Base-by-base conservation (phyloP, 2,888 invertebrate species). In the Drosophila buzzatii region DNA sequence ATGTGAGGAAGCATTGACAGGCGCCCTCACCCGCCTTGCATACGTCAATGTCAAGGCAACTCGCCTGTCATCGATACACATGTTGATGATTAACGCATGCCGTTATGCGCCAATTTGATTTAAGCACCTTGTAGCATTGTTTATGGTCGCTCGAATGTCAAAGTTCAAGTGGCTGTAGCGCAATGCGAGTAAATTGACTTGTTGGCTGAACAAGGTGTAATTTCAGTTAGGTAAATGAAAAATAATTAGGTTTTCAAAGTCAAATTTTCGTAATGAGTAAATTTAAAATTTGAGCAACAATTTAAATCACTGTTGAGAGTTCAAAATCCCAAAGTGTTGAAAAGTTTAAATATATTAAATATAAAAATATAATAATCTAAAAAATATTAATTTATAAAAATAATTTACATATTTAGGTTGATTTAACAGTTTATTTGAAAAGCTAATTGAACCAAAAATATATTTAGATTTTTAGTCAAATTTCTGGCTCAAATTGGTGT, bases 41-140 rank as follows among this genome's bases (percentile, higher is more conserved):
- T 39, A 18, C 14, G n/a, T 18, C 53, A 76, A 68, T 61, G 79
- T 78, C 74, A 73, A 68, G 79, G 63, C 55, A 51, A 39, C 49
- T 73, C 49, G 45, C 47, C 9, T 49, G 42, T 52, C 66, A 35
- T 35, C 55, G n/a, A 56, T 70, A 41, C 14, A 41, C 14, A 53
- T 41, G 20, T 44, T 69, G 44, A 18, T 44, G 49, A 37, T 59
- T 52, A 51, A 51, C 39, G 58, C 39, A 53, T 33, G 51, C 68
- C 42, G 73, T 73, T 56, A 67, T 31, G 35, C 7, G 60, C n/a
- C 33, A 35, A 18, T 39, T 33, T 57, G 27, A 12, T 51, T 56
- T 45, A 27, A 37, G 31, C 51, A 56, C 62, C 62, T 62, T 58
- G 61, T 10, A 2, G 41, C 14, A 47, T 39, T 73, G 45, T 59